Evolutionary conservation across 1,140 invertebrate genomes (phyloP).

Genomic region (Brachionus paranguensis): DNA sequence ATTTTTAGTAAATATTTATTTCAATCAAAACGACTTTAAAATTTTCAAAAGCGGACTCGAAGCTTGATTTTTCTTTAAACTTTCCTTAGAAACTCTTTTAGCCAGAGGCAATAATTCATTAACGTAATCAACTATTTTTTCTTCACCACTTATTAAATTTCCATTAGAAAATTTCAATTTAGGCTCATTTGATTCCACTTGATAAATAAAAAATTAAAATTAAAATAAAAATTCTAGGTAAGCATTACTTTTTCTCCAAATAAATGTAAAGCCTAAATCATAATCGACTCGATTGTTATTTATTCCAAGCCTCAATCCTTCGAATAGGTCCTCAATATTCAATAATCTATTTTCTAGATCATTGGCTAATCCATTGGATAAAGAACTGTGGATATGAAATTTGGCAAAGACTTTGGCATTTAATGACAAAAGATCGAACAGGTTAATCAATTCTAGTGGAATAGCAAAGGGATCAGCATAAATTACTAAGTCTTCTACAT

Average conservation of each 20-base stretch:
- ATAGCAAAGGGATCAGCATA: neutral
- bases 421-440: neutral
- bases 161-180: slow-evolving; percentile 6
- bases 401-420: neutral
- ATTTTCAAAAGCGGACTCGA: neutral
- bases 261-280: slow-evolving; percentile 35
- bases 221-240: neutral
- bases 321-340: neutral
- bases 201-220: neutral
- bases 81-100: neutral
- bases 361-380: neutral
- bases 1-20: slow-evolving; percentile 2
- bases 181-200: neutral
- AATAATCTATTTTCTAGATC: neutral
- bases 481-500: slow-evolving; percentile 8
- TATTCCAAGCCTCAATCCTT: neutral
- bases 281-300: neutral
- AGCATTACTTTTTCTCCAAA: slow-evolving; percentile 24
- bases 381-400: neutral
- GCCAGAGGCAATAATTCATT: neutral
- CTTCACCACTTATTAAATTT: neutral
- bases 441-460: neutral
- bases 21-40: neutral
- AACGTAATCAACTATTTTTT: neutral
- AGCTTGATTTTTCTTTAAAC: neutral